Evolutionary conservation across 2,888 invertebrate species (phyloP).

Genomic region (Agrotis ipsilon): DNA sequence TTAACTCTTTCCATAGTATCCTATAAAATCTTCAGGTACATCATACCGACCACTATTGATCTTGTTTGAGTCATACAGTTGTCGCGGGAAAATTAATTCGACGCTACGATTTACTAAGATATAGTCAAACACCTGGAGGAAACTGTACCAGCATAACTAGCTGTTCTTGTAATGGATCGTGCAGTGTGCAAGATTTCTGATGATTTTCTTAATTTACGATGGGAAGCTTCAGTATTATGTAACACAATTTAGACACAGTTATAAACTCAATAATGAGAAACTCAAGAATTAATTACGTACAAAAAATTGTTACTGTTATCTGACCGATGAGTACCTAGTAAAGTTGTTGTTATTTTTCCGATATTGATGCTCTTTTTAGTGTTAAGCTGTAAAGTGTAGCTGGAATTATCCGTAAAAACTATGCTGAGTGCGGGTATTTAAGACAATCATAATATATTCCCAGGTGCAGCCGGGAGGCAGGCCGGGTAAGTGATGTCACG

Average conservation of each 20-base stretch:
- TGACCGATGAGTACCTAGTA: conserved; percentile 1
- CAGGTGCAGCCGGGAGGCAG: conserved; percentile 47
- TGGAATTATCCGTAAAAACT: conserved; percentile 14
- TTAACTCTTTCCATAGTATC: neutral
- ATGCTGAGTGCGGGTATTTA: conserved; percentile 17
- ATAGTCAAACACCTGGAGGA: neutral
- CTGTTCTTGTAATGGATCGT: too few species aligned
- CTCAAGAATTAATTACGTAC: too few species aligned
- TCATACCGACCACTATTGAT: conserved; percentile 13
- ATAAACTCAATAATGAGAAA: neutral
- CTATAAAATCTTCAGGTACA: neutral
- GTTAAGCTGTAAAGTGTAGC: neutral
- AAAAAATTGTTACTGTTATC: neutral
- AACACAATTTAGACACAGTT: neutral
- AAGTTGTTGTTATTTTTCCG: neutral
- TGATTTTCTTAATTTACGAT: neutral
- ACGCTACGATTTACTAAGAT: neutral
- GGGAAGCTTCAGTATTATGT: neutral
- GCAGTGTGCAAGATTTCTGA: neutral
- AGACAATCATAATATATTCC: conserved; percentile 48
- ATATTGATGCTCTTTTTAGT: conserved; percentile 6
- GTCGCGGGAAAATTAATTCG: neutral
- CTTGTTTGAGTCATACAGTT: conserved; percentile 26
- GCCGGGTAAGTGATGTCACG: conserved; percentile 23
- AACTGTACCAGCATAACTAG: neutral